Evolutionary conservation across 1,140 invertebrate genomes (phyloP).

Genomic region (Papilio xuthus): DNA sequence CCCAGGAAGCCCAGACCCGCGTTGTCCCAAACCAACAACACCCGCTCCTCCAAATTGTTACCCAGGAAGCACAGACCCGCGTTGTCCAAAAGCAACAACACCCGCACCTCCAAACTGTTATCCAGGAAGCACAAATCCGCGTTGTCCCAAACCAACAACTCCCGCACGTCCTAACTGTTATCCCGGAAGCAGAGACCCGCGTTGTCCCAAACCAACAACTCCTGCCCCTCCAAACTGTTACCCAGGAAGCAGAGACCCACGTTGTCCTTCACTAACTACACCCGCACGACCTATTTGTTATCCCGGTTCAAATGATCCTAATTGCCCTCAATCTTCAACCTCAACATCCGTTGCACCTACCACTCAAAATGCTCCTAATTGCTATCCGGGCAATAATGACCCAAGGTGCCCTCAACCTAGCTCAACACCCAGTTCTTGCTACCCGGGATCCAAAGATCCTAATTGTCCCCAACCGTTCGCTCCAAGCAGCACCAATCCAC

Average conservation of each 20-base stretch:
- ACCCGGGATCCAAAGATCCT: conserved; percentile 83
- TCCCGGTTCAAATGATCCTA: conserved; percentile 74
- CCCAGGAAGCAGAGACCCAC: conserved; percentile 67
- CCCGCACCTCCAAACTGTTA: too few species aligned
- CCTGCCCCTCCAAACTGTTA: conserved; percentile 54
- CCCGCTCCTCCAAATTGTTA: too few species aligned
- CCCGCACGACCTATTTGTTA: conserved; percentile 62
- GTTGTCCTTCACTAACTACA: conserved; percentile 75
- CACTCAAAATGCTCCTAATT: conserved; percentile 50
- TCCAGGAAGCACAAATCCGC: too few species aligned
- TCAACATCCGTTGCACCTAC: conserved; percentile 49
- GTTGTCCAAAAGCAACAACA: too few species aligned
- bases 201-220: conserved; percentile 63
- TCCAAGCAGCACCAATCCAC: conserved; percentile 81
- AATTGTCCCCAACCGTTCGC: conserved; percentile 82
- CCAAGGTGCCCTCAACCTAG: conserved; percentile 66
- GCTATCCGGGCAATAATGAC: conserved; percentile 62
- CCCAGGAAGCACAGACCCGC: too few species aligned
- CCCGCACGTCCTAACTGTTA: conserved; percentile 59
- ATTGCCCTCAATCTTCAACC: conserved; percentile 65
- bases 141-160: conserved; percentile 41
- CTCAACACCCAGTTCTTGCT: conserved; percentile 78
- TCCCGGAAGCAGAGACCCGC: conserved; percentile 73
- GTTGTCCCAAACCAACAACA: too few species aligned
- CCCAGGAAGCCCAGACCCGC: too few species aligned